phyloP scores from a whole-genome alignment of 1,140 invertebrate species.

The Mercenaria mercenaria region DNA sequence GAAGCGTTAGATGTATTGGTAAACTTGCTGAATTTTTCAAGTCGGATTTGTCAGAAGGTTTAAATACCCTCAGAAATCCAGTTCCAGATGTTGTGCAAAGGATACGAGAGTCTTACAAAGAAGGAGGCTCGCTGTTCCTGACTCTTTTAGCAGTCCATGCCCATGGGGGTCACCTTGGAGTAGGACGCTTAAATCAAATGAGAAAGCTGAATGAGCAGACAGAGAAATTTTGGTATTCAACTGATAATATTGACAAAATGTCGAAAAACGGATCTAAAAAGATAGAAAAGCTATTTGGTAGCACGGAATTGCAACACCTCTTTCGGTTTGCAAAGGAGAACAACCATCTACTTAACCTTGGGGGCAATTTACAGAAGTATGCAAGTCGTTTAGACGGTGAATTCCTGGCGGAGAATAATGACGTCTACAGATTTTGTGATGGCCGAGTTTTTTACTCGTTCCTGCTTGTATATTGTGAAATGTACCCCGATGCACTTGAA shows the following conservation, averaged over 20 bases:
- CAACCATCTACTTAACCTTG: background rate
- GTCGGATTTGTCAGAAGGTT: background rate
- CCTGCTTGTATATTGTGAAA: background rate
- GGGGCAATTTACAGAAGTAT: background rate
- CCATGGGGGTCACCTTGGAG: background rate
- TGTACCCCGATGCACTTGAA: background rate
- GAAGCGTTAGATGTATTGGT: background rate
- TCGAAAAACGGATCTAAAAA: background rate
- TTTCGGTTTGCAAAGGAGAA: background rate
- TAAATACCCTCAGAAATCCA: background rate
- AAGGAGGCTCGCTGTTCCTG: background rate
- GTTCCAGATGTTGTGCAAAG: background rate
- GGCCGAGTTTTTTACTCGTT: background rate
- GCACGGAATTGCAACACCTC: background rate
- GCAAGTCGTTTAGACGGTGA: background rate
- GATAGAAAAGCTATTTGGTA: background rate
- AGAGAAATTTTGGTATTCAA: background rate
- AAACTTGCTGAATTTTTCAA: background rate
- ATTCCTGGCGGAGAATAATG: background rate
- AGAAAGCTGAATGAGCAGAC: background rate
- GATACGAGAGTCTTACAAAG: background rate
- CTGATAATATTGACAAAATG: background rate
- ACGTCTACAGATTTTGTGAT: background rate
- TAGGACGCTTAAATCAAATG: conserved; percentile 19
- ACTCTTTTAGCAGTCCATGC: background rate